Conservation (phyloP, 2,113 vertebrate genomes). For the Podilymbus podiceps region DNA sequence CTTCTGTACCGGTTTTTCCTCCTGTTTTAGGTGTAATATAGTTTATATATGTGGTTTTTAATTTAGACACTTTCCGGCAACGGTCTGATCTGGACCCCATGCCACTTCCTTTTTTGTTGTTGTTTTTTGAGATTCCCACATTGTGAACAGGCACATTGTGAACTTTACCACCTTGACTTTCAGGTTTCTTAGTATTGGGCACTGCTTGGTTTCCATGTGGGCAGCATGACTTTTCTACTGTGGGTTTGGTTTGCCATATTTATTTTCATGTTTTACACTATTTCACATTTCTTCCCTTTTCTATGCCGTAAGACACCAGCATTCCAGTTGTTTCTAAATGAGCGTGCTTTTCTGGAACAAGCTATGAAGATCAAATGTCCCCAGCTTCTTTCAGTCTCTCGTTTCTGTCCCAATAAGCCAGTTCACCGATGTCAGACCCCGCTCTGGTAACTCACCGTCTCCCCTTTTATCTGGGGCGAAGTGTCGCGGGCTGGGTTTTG, state of each 20-base stretch:
- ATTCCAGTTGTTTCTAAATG: background rate
- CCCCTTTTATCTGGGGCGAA: background rate
- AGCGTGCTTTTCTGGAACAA: background rate
- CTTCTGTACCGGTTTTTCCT: background rate
- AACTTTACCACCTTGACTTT: background rate
- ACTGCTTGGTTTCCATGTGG: background rate
- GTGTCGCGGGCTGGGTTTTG: background rate
- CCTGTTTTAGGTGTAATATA: background rate
- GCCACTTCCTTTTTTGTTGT: background rate
- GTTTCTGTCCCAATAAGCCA: background rate
- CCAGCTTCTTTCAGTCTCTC: rapidly evolving
- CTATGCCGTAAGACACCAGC: background rate
- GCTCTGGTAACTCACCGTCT: rapidly evolving
- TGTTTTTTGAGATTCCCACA: background rate
- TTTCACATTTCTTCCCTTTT: background rate
- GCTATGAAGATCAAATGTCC: background rate
- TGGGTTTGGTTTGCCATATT: background rate
- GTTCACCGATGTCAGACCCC: background rate
- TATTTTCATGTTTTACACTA: background rate
- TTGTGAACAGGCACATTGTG: background rate
- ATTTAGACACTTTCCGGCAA: background rate
- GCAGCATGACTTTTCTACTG: background rate
- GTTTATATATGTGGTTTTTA: background rate
- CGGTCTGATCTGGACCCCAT: background rate
- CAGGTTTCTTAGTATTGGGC: background rate